These are phyloP conservation scores for Rhabdomys pumilio DNA, from an alignment of 2,797 vertebrate genomes.

Conservation along the genomic window DNA sequence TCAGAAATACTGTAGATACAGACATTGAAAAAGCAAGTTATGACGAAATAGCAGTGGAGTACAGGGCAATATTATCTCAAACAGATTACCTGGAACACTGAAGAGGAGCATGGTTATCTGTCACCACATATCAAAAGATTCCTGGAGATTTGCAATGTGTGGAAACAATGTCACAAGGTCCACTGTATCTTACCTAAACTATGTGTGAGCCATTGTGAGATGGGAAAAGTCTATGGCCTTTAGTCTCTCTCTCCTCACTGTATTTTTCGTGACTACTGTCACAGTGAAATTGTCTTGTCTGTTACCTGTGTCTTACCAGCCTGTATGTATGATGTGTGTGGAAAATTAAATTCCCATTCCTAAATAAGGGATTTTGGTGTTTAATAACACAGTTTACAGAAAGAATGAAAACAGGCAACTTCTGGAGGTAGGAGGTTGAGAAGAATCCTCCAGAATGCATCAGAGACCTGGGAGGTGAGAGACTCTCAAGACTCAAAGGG, in stretches of 20 bases:
- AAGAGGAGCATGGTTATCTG: neutral
- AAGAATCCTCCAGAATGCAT: too few relatives aligned
- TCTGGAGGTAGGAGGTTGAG: too few relatives aligned
- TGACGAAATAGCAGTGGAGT: neutral
- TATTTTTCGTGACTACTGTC: neutral
- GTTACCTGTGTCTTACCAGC: neutral
- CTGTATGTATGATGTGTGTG: neutral
- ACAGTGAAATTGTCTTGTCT: neutral
- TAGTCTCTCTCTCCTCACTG: neutral
- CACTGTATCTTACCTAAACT: neutral
- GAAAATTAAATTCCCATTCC: neutral
- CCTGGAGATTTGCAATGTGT: neutral
- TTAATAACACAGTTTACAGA: too few relatives aligned
- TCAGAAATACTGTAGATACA: neutral
- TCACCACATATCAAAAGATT: neutral
- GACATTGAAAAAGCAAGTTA: accelerated
- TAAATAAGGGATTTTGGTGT: neutral
- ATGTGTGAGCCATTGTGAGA: neutral
- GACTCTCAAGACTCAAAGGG: too few relatives aligned
- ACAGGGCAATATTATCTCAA: neutral
- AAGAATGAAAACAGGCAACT: too few relatives aligned
- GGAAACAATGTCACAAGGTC: neutral
- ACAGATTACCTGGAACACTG: neutral
- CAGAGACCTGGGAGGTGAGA: too few relatives aligned
- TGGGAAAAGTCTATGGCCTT: too few relatives aligned